Conservation (phyloP, 2,888 invertebrate genomes). For the Drosophila neonasuta region DNA sequence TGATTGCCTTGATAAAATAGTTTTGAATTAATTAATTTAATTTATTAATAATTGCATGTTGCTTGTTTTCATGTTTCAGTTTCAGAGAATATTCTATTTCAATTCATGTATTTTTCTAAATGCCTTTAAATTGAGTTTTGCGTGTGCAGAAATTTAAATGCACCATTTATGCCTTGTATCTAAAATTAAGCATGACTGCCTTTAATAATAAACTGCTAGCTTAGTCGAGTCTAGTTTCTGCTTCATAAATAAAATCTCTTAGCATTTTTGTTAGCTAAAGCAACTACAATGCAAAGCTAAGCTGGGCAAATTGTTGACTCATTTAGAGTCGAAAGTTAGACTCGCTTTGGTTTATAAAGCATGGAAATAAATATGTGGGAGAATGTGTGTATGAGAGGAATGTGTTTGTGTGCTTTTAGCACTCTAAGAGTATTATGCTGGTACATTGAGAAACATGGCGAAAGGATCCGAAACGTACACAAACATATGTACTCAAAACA, state of each 20-base stretch:
- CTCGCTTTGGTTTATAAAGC: slow-evolving; percentile 16
- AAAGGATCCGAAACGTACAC: slow-evolving; percentile 36
- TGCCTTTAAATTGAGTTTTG: too few relatives aligned
- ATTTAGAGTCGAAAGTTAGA: slow-evolving; percentile 4
- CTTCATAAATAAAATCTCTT: neutral
- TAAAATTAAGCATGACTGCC: neutral
- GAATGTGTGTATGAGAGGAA: neutral
- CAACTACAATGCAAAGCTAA: slow-evolving; percentile 9
- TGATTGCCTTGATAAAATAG: too few relatives aligned
- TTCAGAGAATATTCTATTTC: too few relatives aligned
- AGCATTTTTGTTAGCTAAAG: neutral
- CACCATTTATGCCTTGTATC: neutral
- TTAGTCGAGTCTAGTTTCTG: neutral
- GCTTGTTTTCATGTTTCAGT: too few relatives aligned
- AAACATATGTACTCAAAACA: slow-evolving; percentile 4
- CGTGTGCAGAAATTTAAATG: too few relatives aligned
- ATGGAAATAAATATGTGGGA: slow-evolving; percentile 8
- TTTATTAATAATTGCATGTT: too few relatives aligned
- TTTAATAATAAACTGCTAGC: neutral
- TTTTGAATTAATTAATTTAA: too few relatives aligned
- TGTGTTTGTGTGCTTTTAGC: neutral
- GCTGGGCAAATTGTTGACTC: slow-evolving; percentile 27
- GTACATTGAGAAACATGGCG: slow-evolving; percentile 43
- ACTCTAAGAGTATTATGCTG: slow-evolving; percentile 24
- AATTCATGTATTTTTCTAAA: too few relatives aligned